Percentiles rank a stretch among this genome's conserved stretches.
These are phyloP conservation scores for Balaeniceps rex DNA, from an alignment of 2,113 vertebrate genomes.

Conservation along the genomic window DNA sequence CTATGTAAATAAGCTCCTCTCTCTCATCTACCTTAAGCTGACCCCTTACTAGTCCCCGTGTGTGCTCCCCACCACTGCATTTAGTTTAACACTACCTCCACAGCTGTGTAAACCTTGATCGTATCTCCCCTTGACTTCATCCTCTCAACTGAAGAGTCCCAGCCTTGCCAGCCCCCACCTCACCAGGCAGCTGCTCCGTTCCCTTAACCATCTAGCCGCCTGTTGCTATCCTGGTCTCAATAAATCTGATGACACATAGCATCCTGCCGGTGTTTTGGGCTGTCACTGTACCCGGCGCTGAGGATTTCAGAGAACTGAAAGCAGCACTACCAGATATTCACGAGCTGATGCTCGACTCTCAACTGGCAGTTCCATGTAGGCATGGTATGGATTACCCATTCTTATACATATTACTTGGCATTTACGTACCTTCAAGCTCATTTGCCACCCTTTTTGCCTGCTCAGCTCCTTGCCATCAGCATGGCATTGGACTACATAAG, in stretches of 20 bases:
- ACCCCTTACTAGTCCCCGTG: background rate
- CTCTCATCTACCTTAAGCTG: background rate
- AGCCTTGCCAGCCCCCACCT: background rate
- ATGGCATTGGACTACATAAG: background rate
- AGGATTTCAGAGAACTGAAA: background rate
- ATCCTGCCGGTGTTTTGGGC: background rate
- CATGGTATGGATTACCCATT: background rate
- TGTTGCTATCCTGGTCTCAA: background rate
- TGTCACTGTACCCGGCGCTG: background rate
- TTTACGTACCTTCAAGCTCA: background rate
- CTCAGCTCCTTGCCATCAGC: background rate
- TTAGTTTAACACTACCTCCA: background rate
- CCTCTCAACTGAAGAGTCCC: background rate
- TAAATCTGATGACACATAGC: background rate
- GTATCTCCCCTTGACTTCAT: background rate
- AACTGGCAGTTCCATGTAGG: background rate
- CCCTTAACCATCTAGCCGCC: background rate
- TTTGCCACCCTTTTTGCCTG: background rate
- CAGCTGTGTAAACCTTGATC: background rate
- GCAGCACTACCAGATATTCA: background rate
- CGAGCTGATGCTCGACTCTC: background rate
- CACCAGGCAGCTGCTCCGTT: background rate
- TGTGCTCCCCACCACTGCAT: background rate
- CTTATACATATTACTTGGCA: background rate
- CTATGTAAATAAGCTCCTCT: background rate